Base-by-base conservation (phyloP, 1,140 invertebrate species). In the Drosophila bocqueti region DNA sequence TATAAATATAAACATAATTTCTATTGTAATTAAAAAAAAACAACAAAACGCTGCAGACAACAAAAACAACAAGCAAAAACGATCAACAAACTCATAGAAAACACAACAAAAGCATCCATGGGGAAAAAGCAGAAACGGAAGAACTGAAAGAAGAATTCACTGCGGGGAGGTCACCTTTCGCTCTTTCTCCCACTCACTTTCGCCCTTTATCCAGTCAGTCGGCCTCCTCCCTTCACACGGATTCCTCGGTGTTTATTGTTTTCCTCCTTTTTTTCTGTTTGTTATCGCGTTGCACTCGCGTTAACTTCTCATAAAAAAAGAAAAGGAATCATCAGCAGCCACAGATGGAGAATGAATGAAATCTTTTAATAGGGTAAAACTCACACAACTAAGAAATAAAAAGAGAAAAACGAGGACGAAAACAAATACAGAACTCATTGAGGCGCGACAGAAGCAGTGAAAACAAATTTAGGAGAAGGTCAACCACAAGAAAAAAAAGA, bases 1-100 rank as follows among this genome's bases (percentile, higher is more conserved):
- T 71, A 89, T 83, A 87, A 77, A 81, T 75, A 81, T 67, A 62
- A 72, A 79, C 78, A 89, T 89, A 76, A 84, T 84, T 87, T 84
- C 50, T 81, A 89, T 57, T 87, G 84, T 87, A 87, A 87, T 89
- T 87, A 89, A 71, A 54, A 29, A 29, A 58, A 55, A 58, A 86
- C 2, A 15, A 46, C 45, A 52, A 62, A 71, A 89, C 64, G 84
- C 85, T 89, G 84, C 84, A 73, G 67, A 73, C 60, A 83, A 57
- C 62, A 79, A 64, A 49, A 57, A 66, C 16, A 36, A 66, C 75
- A 64, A 55, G 47, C 31, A 66, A 47, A 67, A 49, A 78, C 43
- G 49, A 61, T 61, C 43, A 67, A 57, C 46, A 72, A 73, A 66
- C 73, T 76, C 74, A 77, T 61, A 61, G 42, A 45, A 63, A 64